These are phyloP conservation scores for Onychostoma macrolepis DNA, from an alignment of 2,113 vertebrate genomes.

Conservation along the genomic window DNA sequence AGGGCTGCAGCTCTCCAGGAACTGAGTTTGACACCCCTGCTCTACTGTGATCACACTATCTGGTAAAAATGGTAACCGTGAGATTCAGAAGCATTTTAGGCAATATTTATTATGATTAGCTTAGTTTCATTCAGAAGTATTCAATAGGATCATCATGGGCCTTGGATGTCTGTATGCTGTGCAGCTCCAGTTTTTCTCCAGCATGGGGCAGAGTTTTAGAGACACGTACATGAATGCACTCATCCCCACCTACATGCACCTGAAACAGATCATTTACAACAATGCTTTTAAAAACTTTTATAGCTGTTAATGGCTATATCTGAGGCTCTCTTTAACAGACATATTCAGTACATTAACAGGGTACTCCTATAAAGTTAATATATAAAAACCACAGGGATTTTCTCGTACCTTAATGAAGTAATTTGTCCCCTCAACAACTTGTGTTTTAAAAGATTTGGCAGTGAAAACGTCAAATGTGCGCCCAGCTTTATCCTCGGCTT, in stretches of 20 bases:
- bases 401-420: constrained; percentile 84
- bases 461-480: constrained; percentile 56
- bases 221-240: constrained; percentile 76
- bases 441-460: constrained; percentile 69
- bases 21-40: too few relatives aligned
- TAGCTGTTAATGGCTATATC: neutral
- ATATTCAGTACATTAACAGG: neutral
- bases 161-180: constrained; percentile 72
- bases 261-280: constrained; percentile 60
- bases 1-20: too few relatives aligned
- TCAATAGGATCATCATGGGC: constrained; percentile 71
- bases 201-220: constrained; percentile 66
- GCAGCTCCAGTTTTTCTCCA: constrained; percentile 57
- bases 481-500: constrained; percentile 67
- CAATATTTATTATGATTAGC: neutral
- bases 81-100: neutral
- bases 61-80: neutral
- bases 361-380: too few relatives aligned
- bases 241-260: constrained; percentile 75
- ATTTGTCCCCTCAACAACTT: constrained; percentile 78
- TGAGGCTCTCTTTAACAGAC: neutral
- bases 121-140: constrained; percentile 70
- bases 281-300: neutral
- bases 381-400: neutral
- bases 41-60: too few relatives aligned